Conservation (phyloP, 2,797 vertebrate genomes). For the Urosaurus nigricauda region DNA sequence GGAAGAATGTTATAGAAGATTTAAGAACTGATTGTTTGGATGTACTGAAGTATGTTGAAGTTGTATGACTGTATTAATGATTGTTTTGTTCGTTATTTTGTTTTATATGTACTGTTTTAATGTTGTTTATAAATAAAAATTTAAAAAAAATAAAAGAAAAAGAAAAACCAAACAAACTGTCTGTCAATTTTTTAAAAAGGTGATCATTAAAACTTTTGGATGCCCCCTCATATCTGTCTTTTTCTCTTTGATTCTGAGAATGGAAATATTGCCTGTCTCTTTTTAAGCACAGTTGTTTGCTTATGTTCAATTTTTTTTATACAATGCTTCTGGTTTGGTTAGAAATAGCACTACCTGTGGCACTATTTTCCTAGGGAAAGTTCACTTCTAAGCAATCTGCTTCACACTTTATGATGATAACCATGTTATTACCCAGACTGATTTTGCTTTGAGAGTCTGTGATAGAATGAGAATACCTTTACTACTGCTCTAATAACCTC, state of each 20-base stretch:
- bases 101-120: too few relatives aligned
- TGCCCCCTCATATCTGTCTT: constrained; percentile 46
- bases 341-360: background rate
- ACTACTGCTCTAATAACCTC: background rate
- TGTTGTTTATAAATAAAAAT: too few relatives aligned
- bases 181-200: too few relatives aligned
- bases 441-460: background rate
- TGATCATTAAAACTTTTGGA: too few relatives aligned
- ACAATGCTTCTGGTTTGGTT: background rate
- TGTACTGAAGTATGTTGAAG: too few relatives aligned
- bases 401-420: background rate
- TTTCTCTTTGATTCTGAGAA: constrained; percentile 48
- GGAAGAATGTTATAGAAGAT: too few relatives aligned
- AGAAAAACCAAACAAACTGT: too few relatives aligned
- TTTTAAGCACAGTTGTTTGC: constrained; percentile 46
- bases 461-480: background rate
- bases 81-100: too few relatives aligned
- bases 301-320: too few relatives aligned
- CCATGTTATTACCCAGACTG: background rate
- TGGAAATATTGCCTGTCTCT: constrained; percentile 39
- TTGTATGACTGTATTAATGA: too few relatives aligned
- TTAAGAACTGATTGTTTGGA: too few relatives aligned
- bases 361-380: background rate
- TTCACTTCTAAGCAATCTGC: background rate
- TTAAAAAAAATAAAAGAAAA: too few relatives aligned